Percentiles rank a stretch among this genome's conserved stretches.
phyloP scores from a whole-genome alignment of 2,888 invertebrate genomes.

The Leptogaster cylindrica region DNA sequence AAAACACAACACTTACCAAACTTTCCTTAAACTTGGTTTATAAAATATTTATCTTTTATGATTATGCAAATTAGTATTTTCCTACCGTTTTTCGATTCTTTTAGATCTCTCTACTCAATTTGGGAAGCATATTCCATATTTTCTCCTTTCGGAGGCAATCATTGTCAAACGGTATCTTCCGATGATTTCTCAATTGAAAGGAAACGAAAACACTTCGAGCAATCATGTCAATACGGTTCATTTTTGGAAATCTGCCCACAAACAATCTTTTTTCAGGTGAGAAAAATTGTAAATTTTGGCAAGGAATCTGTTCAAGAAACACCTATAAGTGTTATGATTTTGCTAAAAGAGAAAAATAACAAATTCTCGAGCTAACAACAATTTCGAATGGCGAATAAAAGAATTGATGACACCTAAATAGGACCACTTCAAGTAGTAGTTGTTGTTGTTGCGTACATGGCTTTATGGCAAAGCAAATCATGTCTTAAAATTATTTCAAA shows the following conservation, averaged over 20 bases:
- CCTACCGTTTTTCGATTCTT: too few relatives aligned
- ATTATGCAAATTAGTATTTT: too few relatives aligned
- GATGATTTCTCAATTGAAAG: neutral
- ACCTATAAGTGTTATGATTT: too few relatives aligned
- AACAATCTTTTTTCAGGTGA: constrained; percentile 27
- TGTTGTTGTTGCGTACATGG: too few relatives aligned
- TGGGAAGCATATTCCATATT: constrained; percentile 25
- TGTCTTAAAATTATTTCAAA: too few relatives aligned
- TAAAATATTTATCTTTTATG: too few relatives aligned
- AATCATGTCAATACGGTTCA: constrained; percentile 6
- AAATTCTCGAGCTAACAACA: constrained; percentile 11
- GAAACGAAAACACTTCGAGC: constrained; percentile 8
- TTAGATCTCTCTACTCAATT: too few relatives aligned
- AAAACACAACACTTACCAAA: too few relatives aligned
- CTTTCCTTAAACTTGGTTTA: too few relatives aligned
- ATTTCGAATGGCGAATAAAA: neutral
- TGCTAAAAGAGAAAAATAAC: neutral
- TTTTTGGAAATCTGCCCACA: constrained; percentile 39
- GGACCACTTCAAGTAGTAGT: too few relatives aligned
- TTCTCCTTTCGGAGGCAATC: constrained; percentile 27
- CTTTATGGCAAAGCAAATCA: too few relatives aligned
- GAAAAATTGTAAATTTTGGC: constrained; percentile 38
- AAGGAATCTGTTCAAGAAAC: constrained; percentile 27
- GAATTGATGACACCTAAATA: constrained; percentile 2
- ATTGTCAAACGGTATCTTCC: constrained; percentile 27